A percentile compares a stretch with the other conserved stretches of the same genome.
Evolutionary conservation across 2,113 vertebrate genomes (phyloP).

Genomic region (Piaya cayana): DNA sequence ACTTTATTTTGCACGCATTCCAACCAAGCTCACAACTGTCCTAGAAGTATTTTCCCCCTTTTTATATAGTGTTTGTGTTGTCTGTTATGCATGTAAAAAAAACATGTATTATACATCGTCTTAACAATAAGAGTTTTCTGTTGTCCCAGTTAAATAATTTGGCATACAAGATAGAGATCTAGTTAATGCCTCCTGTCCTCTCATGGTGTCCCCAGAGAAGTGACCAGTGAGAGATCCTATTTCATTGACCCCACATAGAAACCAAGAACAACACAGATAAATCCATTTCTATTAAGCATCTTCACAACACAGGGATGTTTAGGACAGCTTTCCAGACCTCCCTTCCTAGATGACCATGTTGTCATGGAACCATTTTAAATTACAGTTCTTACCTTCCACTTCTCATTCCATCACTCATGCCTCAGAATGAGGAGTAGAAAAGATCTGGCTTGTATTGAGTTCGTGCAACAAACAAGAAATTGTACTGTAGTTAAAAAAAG

Average conservation of each 20-base stretch:
- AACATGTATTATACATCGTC: not conserved
- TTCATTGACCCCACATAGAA: not conserved
- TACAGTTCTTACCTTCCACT: not conserved
- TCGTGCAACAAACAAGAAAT: not conserved
- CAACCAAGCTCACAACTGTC: not conserved
- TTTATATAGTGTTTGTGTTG: not conserved
- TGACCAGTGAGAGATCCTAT: not conserved
- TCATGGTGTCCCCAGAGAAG: not conserved
- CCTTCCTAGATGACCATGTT: not conserved
- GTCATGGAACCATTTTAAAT: not conserved
- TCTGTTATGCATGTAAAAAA: not conserved
- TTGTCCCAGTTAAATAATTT: not conserved
- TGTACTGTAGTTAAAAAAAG: not conserved
- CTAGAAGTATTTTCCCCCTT: not conserved
- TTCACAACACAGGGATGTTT: not conserved
- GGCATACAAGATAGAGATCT: not conserved
- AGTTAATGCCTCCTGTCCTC: not conserved
- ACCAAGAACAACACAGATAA: not conserved
- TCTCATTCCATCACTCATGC: not conserved
- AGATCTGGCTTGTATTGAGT: not conserved
- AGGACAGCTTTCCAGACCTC: not conserved
- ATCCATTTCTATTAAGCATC: not conserved
- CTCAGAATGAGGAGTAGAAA: not conserved
- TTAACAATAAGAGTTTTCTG: rapidly evolving
- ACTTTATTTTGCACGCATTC: not conserved